Conservation (phyloP, 2,888 invertebrate genomes). For the Drosophila multiciliata region DNA sequence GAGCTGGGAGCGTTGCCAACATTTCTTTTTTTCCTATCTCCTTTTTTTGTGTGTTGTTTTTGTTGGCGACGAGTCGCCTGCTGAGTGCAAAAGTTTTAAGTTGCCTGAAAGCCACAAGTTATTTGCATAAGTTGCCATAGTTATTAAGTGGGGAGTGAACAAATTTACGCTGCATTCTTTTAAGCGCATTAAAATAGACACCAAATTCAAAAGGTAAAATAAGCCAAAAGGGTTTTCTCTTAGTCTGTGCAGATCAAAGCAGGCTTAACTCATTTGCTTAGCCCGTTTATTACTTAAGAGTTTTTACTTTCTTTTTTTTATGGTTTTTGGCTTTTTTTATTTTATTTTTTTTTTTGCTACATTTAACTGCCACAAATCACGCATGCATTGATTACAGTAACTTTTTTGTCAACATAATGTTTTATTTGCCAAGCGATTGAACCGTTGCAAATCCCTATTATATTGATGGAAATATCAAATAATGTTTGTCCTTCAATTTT, state of each 20-base stretch:
- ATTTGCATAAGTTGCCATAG: constrained; percentile 78
- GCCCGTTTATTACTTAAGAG: constrained; percentile 7
- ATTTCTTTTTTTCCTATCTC: constrained; percentile 25
- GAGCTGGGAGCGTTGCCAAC: constrained; percentile 46
- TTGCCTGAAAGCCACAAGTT: constrained; percentile 63
- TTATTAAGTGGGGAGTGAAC: constrained; percentile 62
- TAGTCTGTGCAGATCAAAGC: constrained; percentile 20
- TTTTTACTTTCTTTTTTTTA: background rate
- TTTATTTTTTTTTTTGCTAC: background rate
- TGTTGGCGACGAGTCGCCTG: constrained; percentile 1
- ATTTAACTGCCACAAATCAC: background rate
- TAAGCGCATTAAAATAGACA: constrained; percentile 72
- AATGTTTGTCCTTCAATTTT: constrained; percentile 15
- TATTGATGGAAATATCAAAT: constrained; percentile 26
- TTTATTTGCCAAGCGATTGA: constrained; percentile 15
- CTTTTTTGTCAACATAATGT: constrained; percentile 1
- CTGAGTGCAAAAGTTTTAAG: constrained; percentile 59
- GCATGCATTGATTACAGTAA: background rate
- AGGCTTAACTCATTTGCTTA: constrained; percentile 24
- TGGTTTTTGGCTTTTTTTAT: background rate
- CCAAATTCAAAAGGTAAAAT: constrained; percentile 10
- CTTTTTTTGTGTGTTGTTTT: constrained; percentile 11
- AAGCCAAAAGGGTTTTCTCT: constrained; percentile 8
- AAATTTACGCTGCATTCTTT: constrained; percentile 61
- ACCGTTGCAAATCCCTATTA: background rate